A percentile compares a stretch with the other conserved stretches of the same genome.
Evolutionary conservation across 2,888 invertebrate genomes (phyloP).

Genomic region (Allolobophora icterica): DNA sequence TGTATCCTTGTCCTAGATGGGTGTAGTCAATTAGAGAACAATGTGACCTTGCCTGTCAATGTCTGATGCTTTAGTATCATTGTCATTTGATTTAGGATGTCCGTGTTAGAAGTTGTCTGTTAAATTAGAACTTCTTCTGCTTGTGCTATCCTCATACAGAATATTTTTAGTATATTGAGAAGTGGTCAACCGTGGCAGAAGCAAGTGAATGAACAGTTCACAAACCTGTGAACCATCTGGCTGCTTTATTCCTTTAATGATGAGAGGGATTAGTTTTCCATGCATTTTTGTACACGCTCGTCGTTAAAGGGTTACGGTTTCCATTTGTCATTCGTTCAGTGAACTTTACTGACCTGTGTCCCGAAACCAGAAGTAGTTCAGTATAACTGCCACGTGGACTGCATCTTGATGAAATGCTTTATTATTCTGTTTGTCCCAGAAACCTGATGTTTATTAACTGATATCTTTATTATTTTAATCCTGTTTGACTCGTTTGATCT

Average conservation of each 20-base stretch:
- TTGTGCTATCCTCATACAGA: background rate
- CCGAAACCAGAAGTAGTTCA: background rate
- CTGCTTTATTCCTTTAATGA: too few relatives aligned
- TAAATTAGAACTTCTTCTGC: background rate
- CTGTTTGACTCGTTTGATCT: background rate
- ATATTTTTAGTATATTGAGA: background rate
- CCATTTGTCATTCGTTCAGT: background rate
- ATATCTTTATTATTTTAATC: background rate
- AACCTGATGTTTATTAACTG: background rate
- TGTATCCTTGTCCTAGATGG: background rate
- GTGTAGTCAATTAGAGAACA: background rate
- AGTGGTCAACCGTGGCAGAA: background rate
- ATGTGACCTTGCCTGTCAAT: background rate
- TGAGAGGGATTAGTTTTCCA: too few relatives aligned
- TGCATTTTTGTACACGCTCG: too few relatives aligned
- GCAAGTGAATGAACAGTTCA: background rate
- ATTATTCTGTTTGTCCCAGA: conserved; percentile 5
- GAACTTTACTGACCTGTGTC: background rate
- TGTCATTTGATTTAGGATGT: too few relatives aligned
- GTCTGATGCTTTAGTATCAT: background rate
- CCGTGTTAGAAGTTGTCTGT: too few relatives aligned
- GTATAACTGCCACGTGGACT: background rate
- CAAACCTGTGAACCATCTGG: background rate
- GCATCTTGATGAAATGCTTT: background rate
- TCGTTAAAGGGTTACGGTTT: too few relatives aligned